Conservation (phyloP, 2,113 vertebrate species). For the Donacobius atricapilla region DNA sequence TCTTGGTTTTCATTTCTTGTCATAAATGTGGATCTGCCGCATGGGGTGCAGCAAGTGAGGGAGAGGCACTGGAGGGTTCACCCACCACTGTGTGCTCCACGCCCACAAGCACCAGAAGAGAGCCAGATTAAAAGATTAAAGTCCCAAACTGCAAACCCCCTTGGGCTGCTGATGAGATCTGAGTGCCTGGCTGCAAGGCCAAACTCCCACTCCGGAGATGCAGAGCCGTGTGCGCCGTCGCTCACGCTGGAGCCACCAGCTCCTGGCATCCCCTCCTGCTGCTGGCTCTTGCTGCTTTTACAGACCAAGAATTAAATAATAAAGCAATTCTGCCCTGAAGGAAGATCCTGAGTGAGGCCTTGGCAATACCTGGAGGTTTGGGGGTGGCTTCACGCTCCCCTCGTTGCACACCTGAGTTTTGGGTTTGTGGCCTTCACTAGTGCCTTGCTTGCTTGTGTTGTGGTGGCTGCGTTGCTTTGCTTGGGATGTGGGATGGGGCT, state of each 20-base stretch:
- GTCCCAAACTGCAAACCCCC: background rate
- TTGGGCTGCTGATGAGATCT: background rate
- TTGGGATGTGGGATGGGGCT: background rate
- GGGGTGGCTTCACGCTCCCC: background rate
- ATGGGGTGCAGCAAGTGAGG: background rate
- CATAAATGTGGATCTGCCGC: accelerated
- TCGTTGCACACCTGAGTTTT: background rate
- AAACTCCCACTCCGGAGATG: background rate
- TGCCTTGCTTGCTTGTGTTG: background rate
- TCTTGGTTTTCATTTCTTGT: background rate
- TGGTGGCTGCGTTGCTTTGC: background rate
- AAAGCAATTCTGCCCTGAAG: background rate
- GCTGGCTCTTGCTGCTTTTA: background rate
- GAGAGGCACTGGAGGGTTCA: background rate
- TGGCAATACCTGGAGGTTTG: accelerated
- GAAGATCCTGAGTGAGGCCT: background rate
- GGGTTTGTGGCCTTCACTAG: background rate
- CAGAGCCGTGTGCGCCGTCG: background rate
- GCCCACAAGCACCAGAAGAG: background rate
- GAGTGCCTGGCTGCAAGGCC: background rate
- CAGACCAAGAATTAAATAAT: background rate
- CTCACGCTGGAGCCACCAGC: background rate
- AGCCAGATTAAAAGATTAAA: conserved; percentile 23
- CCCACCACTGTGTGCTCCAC: background rate
- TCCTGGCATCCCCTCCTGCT: background rate